Percentiles rank a stretch among this genome's conserved stretches.
phyloP scores from a whole-genome alignment of 1,140 invertebrate genomes.

The Pseudoatta argentina region DNA sequence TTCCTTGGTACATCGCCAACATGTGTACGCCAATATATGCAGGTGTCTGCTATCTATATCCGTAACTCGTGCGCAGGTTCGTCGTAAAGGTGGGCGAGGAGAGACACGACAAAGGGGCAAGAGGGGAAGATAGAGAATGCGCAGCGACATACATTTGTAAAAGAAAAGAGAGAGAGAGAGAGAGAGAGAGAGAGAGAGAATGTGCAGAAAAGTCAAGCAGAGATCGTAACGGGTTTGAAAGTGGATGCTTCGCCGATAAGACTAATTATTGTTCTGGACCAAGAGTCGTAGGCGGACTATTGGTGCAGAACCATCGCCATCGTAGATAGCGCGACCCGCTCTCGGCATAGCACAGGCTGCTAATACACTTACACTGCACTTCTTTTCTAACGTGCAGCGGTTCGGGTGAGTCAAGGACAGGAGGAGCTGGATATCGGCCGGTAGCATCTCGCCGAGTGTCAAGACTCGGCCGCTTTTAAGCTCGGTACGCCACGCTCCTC shows the following conservation, averaged over 20 bases:
- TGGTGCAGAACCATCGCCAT: conserved; percentile 31
- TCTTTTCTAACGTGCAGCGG: conserved; percentile 56
- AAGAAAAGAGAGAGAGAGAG: not conserved
- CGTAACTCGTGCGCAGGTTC: conserved; percentile 70
- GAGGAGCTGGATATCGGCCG: conserved; percentile 80
- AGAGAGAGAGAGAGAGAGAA: not conserved
- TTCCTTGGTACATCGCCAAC: conserved; percentile 59
- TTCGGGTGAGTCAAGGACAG: conserved; percentile 74
- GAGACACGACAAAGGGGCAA: conserved; percentile 27
- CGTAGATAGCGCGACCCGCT: conserved; percentile 4
- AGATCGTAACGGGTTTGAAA: conserved; percentile 54
- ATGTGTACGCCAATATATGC: conserved; percentile 74
- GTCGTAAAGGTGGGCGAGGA: conserved; percentile 48
- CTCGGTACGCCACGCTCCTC: conserved; percentile 80
- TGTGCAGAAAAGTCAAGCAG: conserved; percentile 16
- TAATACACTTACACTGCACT: conserved; percentile 22
- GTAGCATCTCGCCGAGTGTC: conserved; percentile 83
- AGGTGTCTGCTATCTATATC: conserved; percentile 73
- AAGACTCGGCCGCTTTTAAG: conserved; percentile 71
- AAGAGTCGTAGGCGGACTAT: conserved; percentile 45
- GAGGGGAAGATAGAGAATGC: not conserved
- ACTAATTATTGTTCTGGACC: conserved; percentile 82
- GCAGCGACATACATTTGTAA: conserved; percentile 1
- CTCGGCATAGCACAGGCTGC: conserved; percentile 23
- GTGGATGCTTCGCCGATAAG: conserved; percentile 76